These are phyloP conservation scores for Drosophila lacertosa DNA, from an alignment of 1,140 invertebrate genomes.

Conservation along the genomic window DNA sequence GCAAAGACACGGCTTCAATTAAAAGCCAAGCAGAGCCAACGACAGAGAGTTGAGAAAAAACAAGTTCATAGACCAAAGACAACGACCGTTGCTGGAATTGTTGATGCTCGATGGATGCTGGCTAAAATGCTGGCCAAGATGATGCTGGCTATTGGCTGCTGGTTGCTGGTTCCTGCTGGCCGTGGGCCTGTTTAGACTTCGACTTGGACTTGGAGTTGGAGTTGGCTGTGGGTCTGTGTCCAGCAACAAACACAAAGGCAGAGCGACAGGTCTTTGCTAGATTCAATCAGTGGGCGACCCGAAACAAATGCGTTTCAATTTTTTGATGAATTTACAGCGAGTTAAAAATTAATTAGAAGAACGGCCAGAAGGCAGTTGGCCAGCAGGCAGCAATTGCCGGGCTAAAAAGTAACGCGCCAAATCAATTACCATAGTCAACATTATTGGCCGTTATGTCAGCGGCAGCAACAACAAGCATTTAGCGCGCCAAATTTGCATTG, in stretches of 20 bases:
- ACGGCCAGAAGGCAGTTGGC: too few species aligned
- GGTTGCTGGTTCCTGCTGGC: conserved; percentile 36
- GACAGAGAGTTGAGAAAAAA: conserved; percentile 56
- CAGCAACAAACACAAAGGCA: conserved; percentile 13
- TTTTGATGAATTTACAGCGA: conserved; percentile 73
- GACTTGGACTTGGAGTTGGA: conserved; percentile 8
- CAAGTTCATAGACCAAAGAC: conserved; percentile 80
- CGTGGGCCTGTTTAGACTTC: conserved; percentile 43
- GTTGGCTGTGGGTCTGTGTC: not conserved
- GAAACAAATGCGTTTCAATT: conserved; percentile 51
- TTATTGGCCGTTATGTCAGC: conserved; percentile 47
- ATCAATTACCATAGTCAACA: conserved; percentile 65
- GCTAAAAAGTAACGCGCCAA: conserved; percentile 55
- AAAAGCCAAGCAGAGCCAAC: conserved; percentile 55
- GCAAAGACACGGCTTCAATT: conserved; percentile 79
- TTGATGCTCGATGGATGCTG: conserved; percentile 6
- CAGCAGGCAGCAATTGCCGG: not conserved
- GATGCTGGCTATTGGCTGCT: conserved; percentile 3
- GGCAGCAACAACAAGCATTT: conserved; percentile 33
- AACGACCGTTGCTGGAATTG: conserved; percentile 53
- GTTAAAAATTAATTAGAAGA: conserved; percentile 76
- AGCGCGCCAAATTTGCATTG: conserved; percentile 72
- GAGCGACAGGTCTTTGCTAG: not conserved
- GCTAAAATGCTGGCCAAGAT: not conserved
- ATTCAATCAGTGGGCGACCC: conserved; percentile 59